These are phyloP conservation scores for Peromyscus californicus DNA, from an alignment of 2,113 vertebrate species.

Conservation along the genomic window DNA sequence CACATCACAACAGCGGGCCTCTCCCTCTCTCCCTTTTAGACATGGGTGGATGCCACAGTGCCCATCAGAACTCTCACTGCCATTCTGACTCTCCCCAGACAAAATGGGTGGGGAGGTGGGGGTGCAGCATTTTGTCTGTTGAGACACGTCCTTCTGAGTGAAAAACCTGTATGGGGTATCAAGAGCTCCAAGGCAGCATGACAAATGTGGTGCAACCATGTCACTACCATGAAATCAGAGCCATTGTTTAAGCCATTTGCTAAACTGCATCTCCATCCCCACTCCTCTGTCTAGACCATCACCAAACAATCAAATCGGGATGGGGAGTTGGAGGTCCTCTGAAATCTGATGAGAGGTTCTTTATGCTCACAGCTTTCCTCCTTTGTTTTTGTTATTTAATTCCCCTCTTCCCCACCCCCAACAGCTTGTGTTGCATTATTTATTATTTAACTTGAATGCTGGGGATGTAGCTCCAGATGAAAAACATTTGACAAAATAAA, in stretches of 20 bases:
- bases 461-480: constrained; percentile 22
- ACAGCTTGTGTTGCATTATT: constrained; percentile 73
- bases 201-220: constrained; percentile 36
- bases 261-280: constrained; percentile 80
- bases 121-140: not conserved
- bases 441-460: constrained; percentile 79
- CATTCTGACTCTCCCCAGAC: not conserved
- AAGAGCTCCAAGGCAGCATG: not conserved
- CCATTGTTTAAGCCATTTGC: constrained; percentile 84
- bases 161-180: constrained; percentile 11
- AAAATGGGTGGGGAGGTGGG: not conserved
- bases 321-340: not conserved
- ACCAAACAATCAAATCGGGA: not conserved
- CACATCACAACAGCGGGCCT: not conserved
- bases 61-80: not conserved
- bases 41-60: not conserved
- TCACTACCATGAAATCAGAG: constrained; percentile 84
- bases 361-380: constrained; percentile 24
- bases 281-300: constrained; percentile 60
- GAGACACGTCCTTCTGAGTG: constrained; percentile 33
- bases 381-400: constrained; percentile 48
- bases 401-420: not conserved
- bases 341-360: constrained; percentile 29
- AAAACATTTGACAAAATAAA: constrained; percentile 74
- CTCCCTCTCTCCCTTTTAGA: not conserved